Conservation (phyloP, 2,113 vertebrate species). For the Oceanodroma tethys region DNA sequence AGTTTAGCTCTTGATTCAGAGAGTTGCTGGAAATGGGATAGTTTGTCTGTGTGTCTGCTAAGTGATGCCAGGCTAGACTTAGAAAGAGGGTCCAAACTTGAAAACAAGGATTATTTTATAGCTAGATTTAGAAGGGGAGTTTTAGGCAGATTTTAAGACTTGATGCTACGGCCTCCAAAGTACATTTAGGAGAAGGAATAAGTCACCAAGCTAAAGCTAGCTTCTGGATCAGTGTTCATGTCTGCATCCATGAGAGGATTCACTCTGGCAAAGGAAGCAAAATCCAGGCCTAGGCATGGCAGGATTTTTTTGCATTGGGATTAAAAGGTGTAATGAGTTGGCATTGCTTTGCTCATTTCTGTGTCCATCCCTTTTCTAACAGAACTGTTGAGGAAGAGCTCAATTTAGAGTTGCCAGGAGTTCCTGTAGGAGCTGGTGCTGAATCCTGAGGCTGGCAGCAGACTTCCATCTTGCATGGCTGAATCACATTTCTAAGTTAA, state of each 20-base stretch:
- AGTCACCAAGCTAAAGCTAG: not conserved
- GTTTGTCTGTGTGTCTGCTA: not conserved
- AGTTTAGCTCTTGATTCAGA: not conserved
- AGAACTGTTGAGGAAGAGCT: not conserved
- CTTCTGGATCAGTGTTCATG: not conserved
- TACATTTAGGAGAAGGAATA: not conserved
- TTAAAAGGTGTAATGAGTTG: not conserved
- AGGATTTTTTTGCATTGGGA: not conserved
- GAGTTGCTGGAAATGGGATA: not conserved
- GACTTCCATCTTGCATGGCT: not conserved
- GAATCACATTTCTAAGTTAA: not conserved
- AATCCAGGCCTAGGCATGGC: not conserved
- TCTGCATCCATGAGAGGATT: not conserved
- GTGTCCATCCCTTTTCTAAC: not conserved
- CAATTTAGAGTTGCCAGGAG: not conserved
- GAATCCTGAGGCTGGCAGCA: not conserved
- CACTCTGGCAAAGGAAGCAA: not conserved
- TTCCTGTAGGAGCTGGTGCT: not conserved
- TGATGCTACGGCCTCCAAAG: not conserved
- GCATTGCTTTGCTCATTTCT: not conserved
- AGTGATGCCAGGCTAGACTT: not conserved
- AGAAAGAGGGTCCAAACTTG: not conserved
- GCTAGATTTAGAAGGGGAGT: rapidly evolving
- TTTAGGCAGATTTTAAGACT: not conserved
- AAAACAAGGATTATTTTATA: not conserved